phyloP scores from a whole-genome alignment of 2,888 invertebrate genomes.

The Kuschelorhynchus macadamiae region DNA sequence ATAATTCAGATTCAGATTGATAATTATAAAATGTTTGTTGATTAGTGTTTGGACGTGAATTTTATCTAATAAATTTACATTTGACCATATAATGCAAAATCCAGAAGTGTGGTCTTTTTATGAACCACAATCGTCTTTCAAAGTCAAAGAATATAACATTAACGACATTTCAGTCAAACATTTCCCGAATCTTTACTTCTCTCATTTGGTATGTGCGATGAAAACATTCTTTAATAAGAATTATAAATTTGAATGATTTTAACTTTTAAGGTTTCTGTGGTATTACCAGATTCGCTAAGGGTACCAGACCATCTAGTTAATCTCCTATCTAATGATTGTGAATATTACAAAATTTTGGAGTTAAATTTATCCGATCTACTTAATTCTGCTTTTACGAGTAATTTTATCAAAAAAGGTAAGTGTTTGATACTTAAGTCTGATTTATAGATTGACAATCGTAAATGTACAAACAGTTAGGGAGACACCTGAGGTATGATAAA shows the following conservation, averaged over 20 bases:
- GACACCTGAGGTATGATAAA: too few species aligned
- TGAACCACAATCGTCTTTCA: conserved; percentile 67
- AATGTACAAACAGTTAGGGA: too few species aligned
- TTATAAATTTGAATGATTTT: too few species aligned
- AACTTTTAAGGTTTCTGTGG: conserved; percentile 71
- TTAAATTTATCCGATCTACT: conserved; percentile 69
- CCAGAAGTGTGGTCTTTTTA: conserved; percentile 73
- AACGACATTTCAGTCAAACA: conserved; percentile 2
- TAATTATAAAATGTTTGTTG: too few species aligned
- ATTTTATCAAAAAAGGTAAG: conserved; percentile 73
- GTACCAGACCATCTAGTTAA: conserved; percentile 66
- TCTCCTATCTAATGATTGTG: conserved; percentile 68
- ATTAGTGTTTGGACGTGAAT: too few species aligned
- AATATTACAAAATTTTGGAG: conserved; percentile 71
- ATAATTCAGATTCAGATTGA: too few species aligned
- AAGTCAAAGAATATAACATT: conserved; percentile 60
- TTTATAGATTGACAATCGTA: conserved; percentile 7
- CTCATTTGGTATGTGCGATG: conserved; percentile 71
- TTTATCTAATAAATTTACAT: too few species aligned
- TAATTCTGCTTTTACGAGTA: conserved; percentile 70
- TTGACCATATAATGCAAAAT: conserved; percentile 69
- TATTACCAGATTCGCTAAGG: conserved; percentile 70
- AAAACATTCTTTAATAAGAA: too few species aligned
- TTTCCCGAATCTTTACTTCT: conserved; percentile 67
- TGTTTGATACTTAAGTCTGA: not conserved